phyloP scores from a whole-genome alignment of 2,888 invertebrate species.

The Drosophila dives region DNA sequence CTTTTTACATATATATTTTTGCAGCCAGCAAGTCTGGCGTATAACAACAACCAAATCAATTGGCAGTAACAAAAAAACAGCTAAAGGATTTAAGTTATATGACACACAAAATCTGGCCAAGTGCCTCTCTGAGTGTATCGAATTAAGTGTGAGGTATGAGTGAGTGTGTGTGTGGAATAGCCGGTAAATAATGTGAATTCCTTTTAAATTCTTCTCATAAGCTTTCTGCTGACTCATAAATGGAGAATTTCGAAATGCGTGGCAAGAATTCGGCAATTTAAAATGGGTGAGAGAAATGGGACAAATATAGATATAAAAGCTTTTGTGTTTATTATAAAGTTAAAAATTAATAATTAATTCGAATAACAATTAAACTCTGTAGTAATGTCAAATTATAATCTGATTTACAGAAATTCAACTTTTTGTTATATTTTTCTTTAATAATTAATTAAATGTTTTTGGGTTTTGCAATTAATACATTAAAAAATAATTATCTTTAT shows the following conservation, averaged over 20 bases:
- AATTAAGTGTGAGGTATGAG: slow-evolving; percentile 1
- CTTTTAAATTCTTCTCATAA: not conserved
- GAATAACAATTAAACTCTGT: not conserved
- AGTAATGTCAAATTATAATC: not conserved
- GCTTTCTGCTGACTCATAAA: slow-evolving; percentile 6
- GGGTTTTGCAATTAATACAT: not conserved
- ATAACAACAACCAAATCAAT: slow-evolving; percentile 2
- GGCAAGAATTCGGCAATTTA: not conserved
- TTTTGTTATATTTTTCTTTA: fast-evolving
- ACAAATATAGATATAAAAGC: not conserved
- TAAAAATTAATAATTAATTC: not conserved
- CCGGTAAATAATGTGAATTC: slow-evolving; percentile 16
- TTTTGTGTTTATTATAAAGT: not conserved
- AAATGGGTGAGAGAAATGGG: not conserved
- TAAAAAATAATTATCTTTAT: not conserved
- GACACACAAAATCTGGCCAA: not conserved
- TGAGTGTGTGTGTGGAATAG: not conserved
- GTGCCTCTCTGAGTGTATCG: slow-evolving; percentile 5
- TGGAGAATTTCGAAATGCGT: not conserved
- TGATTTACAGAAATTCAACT: not conserved
- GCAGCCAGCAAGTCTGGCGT: not conserved
- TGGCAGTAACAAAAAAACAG: not conserved
- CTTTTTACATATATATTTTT: not conserved
- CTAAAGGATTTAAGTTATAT: slow-evolving; percentile 12
- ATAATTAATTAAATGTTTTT: not conserved